Conservation (phyloP, 2,888 invertebrate species). For the Aphrophora alni region DNA sequence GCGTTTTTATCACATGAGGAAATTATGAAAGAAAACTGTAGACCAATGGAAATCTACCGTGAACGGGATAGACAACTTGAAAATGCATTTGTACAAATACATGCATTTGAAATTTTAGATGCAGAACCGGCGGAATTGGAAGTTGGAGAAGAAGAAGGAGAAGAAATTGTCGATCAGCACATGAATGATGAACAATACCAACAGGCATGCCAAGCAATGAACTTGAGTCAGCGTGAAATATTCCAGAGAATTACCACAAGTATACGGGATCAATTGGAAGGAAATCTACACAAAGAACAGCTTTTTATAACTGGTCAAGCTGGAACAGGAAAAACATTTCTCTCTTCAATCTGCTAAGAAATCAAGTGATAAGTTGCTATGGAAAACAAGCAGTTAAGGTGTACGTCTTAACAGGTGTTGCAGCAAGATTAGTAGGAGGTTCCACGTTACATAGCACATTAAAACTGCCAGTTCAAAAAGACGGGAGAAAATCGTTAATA, state of each 20-base stretch:
- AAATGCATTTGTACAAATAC: constrained; percentile 51
- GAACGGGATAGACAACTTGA: constrained; percentile 44
- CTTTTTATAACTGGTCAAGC: neutral
- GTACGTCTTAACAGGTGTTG: neutral
- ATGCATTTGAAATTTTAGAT: constrained; percentile 49
- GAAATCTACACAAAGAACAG: no score
- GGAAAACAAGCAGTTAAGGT: neutral
- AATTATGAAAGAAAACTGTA: constrained; percentile 39
- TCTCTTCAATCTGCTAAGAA: neutral
- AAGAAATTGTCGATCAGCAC: neutral
- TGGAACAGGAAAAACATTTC: neutral
- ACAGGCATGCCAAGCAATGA: neutral
- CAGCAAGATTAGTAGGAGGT: neutral
- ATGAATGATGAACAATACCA: neutral
- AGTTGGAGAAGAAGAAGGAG: neutral
- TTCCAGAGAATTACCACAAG: neutral
- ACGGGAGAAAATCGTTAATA: neutral
- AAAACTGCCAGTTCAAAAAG: neutral
- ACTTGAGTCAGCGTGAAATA: neutral
- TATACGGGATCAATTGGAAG: no score
- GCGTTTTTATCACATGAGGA: constrained; percentile 48
- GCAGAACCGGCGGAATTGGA: neutral
- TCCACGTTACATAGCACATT: neutral
- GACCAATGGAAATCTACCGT: constrained; percentile 45
- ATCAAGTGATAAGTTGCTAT: neutral